A percentile compares a stretch with the other conserved stretches of the same genome.
Evolutionary conservation across 2,113 vertebrate species (phyloP).

Genomic region (Pontoporia blainvillei): DNA sequence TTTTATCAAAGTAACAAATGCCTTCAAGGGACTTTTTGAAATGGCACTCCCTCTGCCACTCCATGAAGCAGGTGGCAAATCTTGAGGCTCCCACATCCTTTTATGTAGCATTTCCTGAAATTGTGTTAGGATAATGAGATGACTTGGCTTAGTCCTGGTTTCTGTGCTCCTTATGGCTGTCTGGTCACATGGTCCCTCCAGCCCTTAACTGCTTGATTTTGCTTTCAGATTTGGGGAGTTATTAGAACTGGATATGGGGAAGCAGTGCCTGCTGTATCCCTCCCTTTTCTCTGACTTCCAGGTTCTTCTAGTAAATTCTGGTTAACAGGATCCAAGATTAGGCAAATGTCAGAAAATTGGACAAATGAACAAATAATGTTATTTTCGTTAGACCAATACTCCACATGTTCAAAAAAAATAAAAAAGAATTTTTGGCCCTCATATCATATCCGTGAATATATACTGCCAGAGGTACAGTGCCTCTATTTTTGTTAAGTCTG

Average conservation of each 20-base stretch:
- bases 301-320: background rate
- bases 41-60: background rate
- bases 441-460: background rate
- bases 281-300: background rate
- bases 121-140: background rate
- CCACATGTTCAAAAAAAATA: conserved; percentile 26
- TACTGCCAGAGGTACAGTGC: background rate
- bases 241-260: background rate
- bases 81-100: background rate
- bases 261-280: background rate
- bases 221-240: background rate
- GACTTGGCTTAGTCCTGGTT: background rate
- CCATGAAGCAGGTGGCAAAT: background rate
- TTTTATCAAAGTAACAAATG: background rate
- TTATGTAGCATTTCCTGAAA: background rate
- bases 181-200: background rate
- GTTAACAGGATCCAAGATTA: background rate
- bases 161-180: background rate
- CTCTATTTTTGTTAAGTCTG: conserved; percentile 38
- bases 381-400: conserved; percentile 12
- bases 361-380: background rate
- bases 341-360: background rate
- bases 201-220: background rate
- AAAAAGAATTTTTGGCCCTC: background rate
- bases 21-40: background rate